phyloP scores from a whole-genome alignment of 1,140 invertebrate genomes.

The Anoplophora glabripennis region DNA sequence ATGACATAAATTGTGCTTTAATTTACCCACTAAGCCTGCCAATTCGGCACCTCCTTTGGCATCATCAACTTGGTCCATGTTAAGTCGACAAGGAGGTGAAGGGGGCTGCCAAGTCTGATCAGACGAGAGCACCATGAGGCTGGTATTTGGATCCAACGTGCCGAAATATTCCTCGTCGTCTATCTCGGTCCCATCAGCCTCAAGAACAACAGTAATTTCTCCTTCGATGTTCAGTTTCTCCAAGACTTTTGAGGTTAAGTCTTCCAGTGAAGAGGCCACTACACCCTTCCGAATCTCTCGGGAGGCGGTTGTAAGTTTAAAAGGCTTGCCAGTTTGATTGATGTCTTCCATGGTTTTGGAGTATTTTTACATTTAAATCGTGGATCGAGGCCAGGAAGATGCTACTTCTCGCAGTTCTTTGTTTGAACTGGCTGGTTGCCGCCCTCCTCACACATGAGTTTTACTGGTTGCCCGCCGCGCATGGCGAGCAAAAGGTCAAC shows the following conservation, averaged over 20 bases:
- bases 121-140: slow-evolving; percentile 72
- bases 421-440: slow-evolving; percentile 30
- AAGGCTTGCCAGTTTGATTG: slow-evolving; percentile 52
- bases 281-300: slow-evolving; percentile 77
- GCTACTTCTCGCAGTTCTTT: background rate
- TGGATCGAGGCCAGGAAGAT: background rate
- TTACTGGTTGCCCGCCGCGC: slow-evolving; percentile 25
- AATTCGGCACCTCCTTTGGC: slow-evolving; percentile 53
- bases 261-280: slow-evolving; percentile 71
- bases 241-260: slow-evolving; percentile 67
- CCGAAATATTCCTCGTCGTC: slow-evolving; percentile 86
- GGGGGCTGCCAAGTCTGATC: slow-evolving; percentile 68
- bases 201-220: slow-evolving; percentile 59
- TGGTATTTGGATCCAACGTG: slow-evolving; percentile 77
- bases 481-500: slow-evolving; percentile 31
- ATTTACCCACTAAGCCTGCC: slow-evolving; percentile 65
- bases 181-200: slow-evolving; percentile 83
- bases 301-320: slow-evolving; percentile 67
- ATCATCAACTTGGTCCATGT: slow-evolving; percentile 68
- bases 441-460: slow-evolving; percentile 19
- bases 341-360: slow-evolving; percentile 39
- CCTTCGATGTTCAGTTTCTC: slow-evolving; percentile 59
- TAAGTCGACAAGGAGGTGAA: slow-evolving; percentile 54
- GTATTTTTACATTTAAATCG: background rate
- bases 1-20: slow-evolving; percentile 75